phyloP scores from a whole-genome alignment of 2,797 vertebrate species.

The Xiphophorus birchmanni region DNA sequence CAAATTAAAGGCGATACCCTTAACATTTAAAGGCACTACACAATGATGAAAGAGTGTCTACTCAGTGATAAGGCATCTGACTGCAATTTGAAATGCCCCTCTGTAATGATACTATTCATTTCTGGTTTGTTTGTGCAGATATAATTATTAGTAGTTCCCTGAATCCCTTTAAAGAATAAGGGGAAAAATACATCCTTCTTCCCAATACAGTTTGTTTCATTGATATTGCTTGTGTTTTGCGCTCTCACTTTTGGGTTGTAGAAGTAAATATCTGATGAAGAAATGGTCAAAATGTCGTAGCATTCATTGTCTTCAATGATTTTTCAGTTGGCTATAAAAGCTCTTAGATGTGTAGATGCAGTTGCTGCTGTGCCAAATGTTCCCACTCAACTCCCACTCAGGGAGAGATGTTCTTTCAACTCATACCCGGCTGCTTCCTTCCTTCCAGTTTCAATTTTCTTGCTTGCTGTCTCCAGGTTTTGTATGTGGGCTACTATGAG shows the following conservation, averaged over 20 bases:
- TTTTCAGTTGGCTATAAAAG: conserved; percentile 35
- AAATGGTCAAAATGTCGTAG: conserved; percentile 12
- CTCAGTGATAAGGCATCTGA: background rate
- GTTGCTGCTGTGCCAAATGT: conserved; percentile 45
- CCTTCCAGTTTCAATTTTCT: conserved; percentile 45
- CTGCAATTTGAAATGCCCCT: background rate
- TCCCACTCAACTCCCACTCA: conserved; percentile 66
- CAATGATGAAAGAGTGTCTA: background rate
- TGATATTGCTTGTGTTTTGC: background rate
- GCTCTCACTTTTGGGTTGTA: background rate
- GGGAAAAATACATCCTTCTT: background rate
- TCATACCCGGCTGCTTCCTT: conserved; percentile 35
- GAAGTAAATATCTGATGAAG: conserved; percentile 1
- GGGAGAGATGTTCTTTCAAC: conserved; percentile 52
- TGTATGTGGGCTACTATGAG: conserved; percentile 38
- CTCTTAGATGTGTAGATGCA: conserved; percentile 27
- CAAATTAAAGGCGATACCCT: no score
- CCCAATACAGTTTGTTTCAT: background rate
- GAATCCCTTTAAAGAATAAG: background rate
- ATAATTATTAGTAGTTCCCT: background rate
- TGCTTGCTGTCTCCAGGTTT: conserved; percentile 40
- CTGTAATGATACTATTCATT: background rate
- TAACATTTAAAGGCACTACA: no score
- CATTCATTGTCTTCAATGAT: conserved; percentile 16
- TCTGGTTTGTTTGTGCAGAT: background rate